Evolutionary conservation across 2,888 invertebrate species (phyloP).

Genomic region (Trachelus troglodyta): DNA sequence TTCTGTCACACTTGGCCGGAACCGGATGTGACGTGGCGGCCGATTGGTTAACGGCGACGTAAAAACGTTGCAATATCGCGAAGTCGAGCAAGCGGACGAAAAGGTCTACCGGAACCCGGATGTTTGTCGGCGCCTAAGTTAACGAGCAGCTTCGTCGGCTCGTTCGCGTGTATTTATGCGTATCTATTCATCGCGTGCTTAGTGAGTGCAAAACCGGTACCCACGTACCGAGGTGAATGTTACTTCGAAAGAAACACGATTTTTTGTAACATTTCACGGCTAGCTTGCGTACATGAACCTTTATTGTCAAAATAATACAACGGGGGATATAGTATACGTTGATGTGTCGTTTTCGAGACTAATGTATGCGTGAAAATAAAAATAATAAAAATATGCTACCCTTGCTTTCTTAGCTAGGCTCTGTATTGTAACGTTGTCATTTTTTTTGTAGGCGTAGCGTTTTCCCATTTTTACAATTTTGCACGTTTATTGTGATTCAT

Average conservation of each 20-base stretch:
- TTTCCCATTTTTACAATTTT: background rate
- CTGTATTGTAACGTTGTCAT: background rate
- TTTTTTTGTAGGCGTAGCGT: background rate
- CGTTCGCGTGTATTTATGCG: background rate
- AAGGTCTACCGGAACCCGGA: constrained; percentile 31
- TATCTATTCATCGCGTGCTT: background rate
- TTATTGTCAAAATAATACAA: background rate
- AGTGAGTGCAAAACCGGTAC: background rate
- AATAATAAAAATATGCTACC: background rate
- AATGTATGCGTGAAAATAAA: background rate
- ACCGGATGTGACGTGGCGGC: constrained; percentile 40
- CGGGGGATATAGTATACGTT: background rate
- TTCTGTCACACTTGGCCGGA: constrained; percentile 30
- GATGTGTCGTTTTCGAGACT: background rate
- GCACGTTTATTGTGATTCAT: background rate
- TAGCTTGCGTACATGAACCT: background rate
- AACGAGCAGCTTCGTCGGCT: background rate
- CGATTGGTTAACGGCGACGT: constrained; percentile 33
- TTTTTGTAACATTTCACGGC: background rate
- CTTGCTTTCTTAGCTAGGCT: background rate
- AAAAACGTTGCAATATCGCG: constrained; percentile 35
- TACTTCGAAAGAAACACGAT: background rate
- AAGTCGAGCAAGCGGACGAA: constrained; percentile 23
- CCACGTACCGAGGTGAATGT: background rate
- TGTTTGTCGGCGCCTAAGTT: constrained; percentile 26